Conservation (phyloP, 2,797 vertebrate species). For the Silurus lanzhouensis region DNA sequence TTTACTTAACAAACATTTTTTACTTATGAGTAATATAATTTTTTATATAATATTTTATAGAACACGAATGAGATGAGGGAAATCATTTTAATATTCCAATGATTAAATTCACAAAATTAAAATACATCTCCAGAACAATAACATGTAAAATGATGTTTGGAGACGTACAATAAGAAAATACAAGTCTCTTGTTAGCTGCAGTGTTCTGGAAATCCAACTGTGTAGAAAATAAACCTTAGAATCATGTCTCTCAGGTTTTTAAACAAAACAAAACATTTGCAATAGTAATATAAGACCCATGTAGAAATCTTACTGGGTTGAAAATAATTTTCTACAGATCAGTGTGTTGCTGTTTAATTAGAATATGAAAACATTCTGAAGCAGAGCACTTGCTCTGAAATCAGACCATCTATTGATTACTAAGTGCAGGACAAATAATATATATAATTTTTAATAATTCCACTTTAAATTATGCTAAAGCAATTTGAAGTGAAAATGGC, state of each 20-base stretch:
- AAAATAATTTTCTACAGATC: neutral
- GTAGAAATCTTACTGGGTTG: neutral
- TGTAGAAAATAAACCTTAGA: neutral
- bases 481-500: neutral
- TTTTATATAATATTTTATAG: neutral
- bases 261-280: neutral
- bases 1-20: neutral
- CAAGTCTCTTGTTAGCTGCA: too few relatives aligned
- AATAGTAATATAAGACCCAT: neutral
- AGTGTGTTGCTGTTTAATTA: neutral
- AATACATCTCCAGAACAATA: neutral
- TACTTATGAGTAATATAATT: neutral
- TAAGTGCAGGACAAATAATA: neutral
- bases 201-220: too few relatives aligned
- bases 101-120: neutral
- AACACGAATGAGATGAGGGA: neutral
- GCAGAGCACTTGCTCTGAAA: neutral
- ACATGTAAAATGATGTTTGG: neutral
- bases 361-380: neutral
- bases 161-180: too few relatives aligned
- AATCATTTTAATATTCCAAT: neutral
- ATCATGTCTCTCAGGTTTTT: neutral
- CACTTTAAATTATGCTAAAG: neutral
- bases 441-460: neutral
- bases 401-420: neutral